Conservation (phyloP, 2,888 invertebrate species). For the Drosophila pseudotakahashii region DNA sequence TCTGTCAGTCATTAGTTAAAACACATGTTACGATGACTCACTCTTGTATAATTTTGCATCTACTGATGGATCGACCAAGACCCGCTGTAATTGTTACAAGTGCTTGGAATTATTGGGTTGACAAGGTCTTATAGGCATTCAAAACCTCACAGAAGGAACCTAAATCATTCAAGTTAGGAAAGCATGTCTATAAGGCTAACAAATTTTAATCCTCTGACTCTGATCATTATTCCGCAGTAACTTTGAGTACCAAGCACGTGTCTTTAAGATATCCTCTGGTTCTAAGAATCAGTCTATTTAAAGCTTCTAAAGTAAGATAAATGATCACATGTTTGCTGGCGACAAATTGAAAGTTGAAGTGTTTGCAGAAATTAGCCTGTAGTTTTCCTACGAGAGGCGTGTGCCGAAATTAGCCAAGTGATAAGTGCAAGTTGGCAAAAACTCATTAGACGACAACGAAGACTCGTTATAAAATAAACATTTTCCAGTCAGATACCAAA, state of each 20-base stretch:
- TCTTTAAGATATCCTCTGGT: background rate
- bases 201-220: background rate
- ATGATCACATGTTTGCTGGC: slow-evolving; percentile 15
- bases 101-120: background rate
- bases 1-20: slow-evolving; percentile 10
- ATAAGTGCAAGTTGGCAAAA: slow-evolving; percentile 43
- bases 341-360: slow-evolving; percentile 27
- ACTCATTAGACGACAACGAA: slow-evolving; percentile 48
- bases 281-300: slow-evolving; percentile 18
- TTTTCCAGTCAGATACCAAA: background rate
- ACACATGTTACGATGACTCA: slow-evolving; percentile 30
- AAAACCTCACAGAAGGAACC: background rate
- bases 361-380: slow-evolving; percentile 58
- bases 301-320: background rate
- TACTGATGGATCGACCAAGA: background rate
- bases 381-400: slow-evolving; percentile 45
- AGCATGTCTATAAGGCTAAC: too few relatives aligned
- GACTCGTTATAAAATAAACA: slow-evolving; percentile 57
- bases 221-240: background rate
- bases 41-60: background rate
- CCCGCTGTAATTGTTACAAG: background rate
- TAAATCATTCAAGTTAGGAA: background rate
- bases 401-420: slow-evolving; percentile 54
- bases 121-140: background rate
- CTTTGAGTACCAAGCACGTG: background rate